These are phyloP conservation scores for Cacoxenus indagator DNA, from an alignment of 2,888 invertebrate genomes.

Conservation along the genomic window DNA sequence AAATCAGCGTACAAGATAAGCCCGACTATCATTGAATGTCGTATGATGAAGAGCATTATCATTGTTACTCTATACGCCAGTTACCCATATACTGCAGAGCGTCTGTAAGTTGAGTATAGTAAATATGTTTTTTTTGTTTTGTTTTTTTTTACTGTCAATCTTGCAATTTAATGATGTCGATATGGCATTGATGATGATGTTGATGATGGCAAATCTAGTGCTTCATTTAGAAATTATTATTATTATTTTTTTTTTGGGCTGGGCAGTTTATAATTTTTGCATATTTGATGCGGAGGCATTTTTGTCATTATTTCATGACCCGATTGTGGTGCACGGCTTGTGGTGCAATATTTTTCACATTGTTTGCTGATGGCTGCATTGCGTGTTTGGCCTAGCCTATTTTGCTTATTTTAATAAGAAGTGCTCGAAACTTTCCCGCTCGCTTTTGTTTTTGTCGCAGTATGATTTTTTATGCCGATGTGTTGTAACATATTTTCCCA, in stretches of 20 bases:
- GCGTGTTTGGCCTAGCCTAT: conserved; percentile 44
- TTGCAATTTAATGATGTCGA: conserved; percentile 44
- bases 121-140: not conserved
- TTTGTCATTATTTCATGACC: conserved; percentile 4
- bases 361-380: conserved; percentile 48
- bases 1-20: not conserved
- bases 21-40: not conserved
- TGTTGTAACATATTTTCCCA: not conserved
- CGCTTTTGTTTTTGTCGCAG: not conserved
- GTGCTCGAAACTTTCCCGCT: too few relatives aligned
- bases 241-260: conserved; percentile 36
- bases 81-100: not conserved
- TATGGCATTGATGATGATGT: not conserved
- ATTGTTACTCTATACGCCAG: too few relatives aligned
- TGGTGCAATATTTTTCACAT: not conserved
- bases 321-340: not conserved
- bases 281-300: not conserved
- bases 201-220: not conserved
- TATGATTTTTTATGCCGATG: not conserved
- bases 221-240: conserved; percentile 47
- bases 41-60: not conserved
- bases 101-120: not conserved
- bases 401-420: not conserved
- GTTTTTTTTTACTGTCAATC: conserved; percentile 49
- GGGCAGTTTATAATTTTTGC: not conserved